Evolutionary conservation across 30 jellyfish, hydroid and myxozoan species (phyloP), one percentile per base, ranked within the genome.

Genomic region (Catostylus mosaicus): DNA sequence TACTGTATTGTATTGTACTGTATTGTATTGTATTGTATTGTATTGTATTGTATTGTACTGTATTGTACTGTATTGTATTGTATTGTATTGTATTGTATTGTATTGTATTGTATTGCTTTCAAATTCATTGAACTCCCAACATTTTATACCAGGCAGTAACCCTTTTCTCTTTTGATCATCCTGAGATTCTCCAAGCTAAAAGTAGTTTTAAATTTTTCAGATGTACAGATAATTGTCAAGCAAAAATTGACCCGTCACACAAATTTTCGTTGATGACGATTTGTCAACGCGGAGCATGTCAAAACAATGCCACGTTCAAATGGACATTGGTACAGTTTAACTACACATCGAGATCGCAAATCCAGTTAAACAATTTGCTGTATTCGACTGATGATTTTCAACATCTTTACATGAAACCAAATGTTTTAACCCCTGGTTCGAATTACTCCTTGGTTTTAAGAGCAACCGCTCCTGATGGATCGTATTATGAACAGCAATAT

Each of bases 401-500:
- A 19, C 54, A 46, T 43, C 64, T 79, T 29, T 29, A 79, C n/a
- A 61, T 79, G 89, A 79, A 64, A 59, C 89, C 89, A 24, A 64
- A 79, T 30, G 82, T 61, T 24, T 45, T 79, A 37, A 46, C 61
- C 1, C 60, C 29, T 29, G 89, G 82, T 10, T 5, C 35, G 7
- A 62, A 52, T 79, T 79, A 79, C 32, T 18, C 89, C 38, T 8
- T 79, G 7, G 56, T 33, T n/a, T 5, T 79, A 30, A 47, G 52
- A 45, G 81, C 89, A 2, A 79, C 82, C 7, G 89, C 89, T 19
- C 82, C 82, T 8, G 89, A 79, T 65, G 66, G 74, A 27, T 60
- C 89, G 30, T 79, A 30, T 38, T 79, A 35, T 33, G 47, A 62
- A 46, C 81, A 65, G 37, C 27, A 46, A n/a, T 79, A 79, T 46